These are phyloP conservation scores for Elegia similella DNA, from an alignment of 2,888 invertebrate genomes.

Conservation along the genomic window DNA sequence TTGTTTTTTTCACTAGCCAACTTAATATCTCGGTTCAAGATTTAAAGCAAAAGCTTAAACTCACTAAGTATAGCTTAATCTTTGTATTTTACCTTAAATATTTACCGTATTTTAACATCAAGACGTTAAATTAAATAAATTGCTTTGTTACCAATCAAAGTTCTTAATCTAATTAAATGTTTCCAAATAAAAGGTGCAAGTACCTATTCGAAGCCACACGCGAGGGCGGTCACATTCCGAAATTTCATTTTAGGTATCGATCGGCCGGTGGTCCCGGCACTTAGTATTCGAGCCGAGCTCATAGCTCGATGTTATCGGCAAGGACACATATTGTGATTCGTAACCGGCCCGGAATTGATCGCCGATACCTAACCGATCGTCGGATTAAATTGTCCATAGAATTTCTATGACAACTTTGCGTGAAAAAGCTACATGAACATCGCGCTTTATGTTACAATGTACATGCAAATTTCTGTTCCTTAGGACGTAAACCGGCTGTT, in stretches of 20 bases:
- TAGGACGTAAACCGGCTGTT: background rate
- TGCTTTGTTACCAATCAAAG: background rate
- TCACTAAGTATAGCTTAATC: no score
- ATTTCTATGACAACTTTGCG: constrained; percentile 42
- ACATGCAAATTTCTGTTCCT: constrained; percentile 35
- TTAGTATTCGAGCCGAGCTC: constrained; percentile 66
- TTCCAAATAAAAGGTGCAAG: background rate
- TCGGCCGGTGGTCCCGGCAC: constrained; percentile 66
- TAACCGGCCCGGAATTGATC: constrained; percentile 70
- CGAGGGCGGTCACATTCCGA: constrained; percentile 26
- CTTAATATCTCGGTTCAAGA: no score
- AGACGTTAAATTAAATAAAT: background rate
- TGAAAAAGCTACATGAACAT: constrained; percentile 54
- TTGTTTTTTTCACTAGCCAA: no score
- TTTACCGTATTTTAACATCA: background rate
- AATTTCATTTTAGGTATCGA: constrained; percentile 37
- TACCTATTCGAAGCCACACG: constrained; percentile 15
- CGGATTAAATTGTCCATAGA: constrained; percentile 57
- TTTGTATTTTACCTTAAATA: background rate
- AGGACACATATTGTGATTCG: constrained; percentile 74
- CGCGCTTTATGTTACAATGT: constrained; percentile 48
- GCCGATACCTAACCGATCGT: constrained; percentile 58
- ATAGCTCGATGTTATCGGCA: constrained; percentile 60
- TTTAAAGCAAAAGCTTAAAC: no score
- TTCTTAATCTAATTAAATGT: constrained; percentile 4